Conservation (phyloP, 2,797 vertebrate genomes). For the Coccyzus lansbergi region DNA sequence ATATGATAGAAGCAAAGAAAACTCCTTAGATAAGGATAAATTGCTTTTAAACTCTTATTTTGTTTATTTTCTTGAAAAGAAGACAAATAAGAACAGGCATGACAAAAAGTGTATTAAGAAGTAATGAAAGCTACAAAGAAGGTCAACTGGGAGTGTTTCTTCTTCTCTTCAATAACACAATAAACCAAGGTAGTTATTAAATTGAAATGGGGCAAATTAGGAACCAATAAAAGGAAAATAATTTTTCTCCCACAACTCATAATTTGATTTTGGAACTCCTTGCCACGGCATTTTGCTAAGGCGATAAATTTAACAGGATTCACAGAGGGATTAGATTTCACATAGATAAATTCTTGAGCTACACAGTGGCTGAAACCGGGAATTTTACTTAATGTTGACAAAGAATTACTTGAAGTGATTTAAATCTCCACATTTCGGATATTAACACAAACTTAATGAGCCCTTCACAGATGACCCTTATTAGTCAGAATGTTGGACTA, state of each 20-base stretch:
- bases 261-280: conserved; percentile 59
- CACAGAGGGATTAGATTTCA: conserved; percentile 46
- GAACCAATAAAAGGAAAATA: conserved; percentile 66
- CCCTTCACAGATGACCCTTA: conserved; percentile 18
- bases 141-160: conserved; percentile 58
- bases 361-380: neutral
- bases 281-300: conserved; percentile 37
- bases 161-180: conserved; percentile 50
- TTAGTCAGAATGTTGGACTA: conserved; percentile 6
- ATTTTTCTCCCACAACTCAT: conserved; percentile 65
- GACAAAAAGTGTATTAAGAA: conserved; percentile 54
- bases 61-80: conserved; percentile 59
- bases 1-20: neutral
- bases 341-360: conserved; percentile 39
- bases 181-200: conserved; percentile 63
- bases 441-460: conserved; percentile 23
- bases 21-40: conserved; percentile 10
- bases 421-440: conserved; percentile 25
- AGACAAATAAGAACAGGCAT: conserved; percentile 45
- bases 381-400: conserved; percentile 50
- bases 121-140: conserved; percentile 66
- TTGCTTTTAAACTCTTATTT: conserved; percentile 22
- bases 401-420: conserved; percentile 43
- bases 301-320: conserved; percentile 52
- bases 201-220: conserved; percentile 61